Evolutionary conservation across 2,888 invertebrate species (phyloP), one percentile per base, ranked within the genome.

Genomic region (Drosophila emarginata): DNA sequence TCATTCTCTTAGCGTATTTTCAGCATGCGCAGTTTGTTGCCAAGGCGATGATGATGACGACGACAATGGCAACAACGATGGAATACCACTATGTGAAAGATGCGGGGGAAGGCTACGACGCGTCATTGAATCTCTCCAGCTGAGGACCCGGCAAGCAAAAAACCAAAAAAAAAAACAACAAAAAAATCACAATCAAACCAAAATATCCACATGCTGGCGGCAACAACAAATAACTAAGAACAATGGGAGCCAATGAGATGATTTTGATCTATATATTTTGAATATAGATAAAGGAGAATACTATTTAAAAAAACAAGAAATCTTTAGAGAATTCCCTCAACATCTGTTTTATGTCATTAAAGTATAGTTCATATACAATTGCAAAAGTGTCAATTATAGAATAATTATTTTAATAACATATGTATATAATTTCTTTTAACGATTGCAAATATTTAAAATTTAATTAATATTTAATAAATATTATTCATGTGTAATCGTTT

Each of bases 1-100:
- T 51, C 21, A 40, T 63, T 72, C 72, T 72, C 72, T 72, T 72
- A 57, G 26, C 45, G 37, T 28, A 18, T 60, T 45, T 59, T 45
- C 82, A 76, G 72, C 82, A 82, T 82, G 82, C 82, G 82, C 82
- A 82, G 80, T 54, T 45, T 54, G 18, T 78, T 62, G 64, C 61
- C 67, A 53, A 67, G 45, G 28, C 32, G 32, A 2, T 2, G 28
- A 45, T 4, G 37, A n/a, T 4, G 5, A 36, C 11, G 11, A 36
- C 12, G 36, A 40, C n/a, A n/a, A n/a, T n/a, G 45, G 28, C 32
- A 15, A 2, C 1, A 15, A 45, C 1, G 37, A n/a, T 4, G 5
- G n/a, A n/a, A n/a, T n/a, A 36, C 11, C 0, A 36, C 12, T 11
- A 40, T 15, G 14, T 9, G 18, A 2, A 12, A 12, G 18, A 45